Base-by-base conservation (phyloP, 1,140 invertebrate genomes). In the Diprion similis region DNA sequence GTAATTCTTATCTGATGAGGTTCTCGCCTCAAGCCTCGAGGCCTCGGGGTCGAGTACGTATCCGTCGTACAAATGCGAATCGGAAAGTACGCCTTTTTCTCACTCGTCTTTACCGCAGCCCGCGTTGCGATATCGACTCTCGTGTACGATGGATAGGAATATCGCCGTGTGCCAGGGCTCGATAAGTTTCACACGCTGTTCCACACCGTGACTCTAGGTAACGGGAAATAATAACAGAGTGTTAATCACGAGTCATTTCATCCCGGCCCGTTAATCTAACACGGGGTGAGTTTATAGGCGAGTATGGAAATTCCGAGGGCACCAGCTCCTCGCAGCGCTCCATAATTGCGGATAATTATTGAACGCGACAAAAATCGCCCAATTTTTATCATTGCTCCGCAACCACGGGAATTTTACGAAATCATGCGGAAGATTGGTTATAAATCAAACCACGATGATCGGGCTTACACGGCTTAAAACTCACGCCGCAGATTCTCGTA, bases 401-500 rank as follows among this genome's bases (percentile, higher is more conserved):
- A 4, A 51, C 51, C n/a, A 15, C 3, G 51, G n/a, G 9, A 59
- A 59, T 59, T 59, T 59, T 59, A 59, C n/a, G 51, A 59, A 59
- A 59, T 15, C 51, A 15, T 59, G 24, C 24, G 24, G n/a, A 59
- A 17, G 51, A 59, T 59, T 17, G 11, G n/a, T 17, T 17, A 59
- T 59, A 59, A 59, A 59, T 59, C 51, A 59, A 9, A 15, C n/a
- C 51, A 11, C 51, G n/a, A 4, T 0, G 51, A 37, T 37, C 24
- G 24, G 24, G 24, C 24, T 37, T 37, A 37, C 6, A 6, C 2
- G 6, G 24, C 24, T 37, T 37, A 37, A 59, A 59, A 59, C 51
- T 59, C 51, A 0, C 51, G 11, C 51, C 9, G 80, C 81, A 84
- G 81, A 79, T 82, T 71, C 69, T 46, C 75, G 70, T 76, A 71